Evolutionary conservation across 2,888 invertebrate genomes (phyloP), one percentile per base, ranked within the genome.

Genomic region (Parthenolecanium corni): DNA sequence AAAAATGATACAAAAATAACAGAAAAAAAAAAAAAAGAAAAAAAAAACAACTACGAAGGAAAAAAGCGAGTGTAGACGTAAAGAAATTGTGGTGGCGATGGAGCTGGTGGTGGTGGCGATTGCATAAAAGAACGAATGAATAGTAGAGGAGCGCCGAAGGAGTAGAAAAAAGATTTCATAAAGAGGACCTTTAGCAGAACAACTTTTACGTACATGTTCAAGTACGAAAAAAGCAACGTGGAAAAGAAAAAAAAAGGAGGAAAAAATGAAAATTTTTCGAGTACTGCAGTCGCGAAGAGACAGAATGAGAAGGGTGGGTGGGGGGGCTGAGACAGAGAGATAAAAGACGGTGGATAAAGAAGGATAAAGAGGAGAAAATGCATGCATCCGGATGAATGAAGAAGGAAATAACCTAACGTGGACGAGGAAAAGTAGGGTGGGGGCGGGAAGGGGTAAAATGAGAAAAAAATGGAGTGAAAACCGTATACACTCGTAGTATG

Each of bases 141-240:
- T 9, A 14, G 18, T 14, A 42, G 44, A 18, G 18, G 14, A 14
- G 4, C 4, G 18, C 44, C 3, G 47, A 53, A 42, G 64, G 53
- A 62, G 51, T 51, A 31, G 46, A 46, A 65, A 65, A 66, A 67
- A 66, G 67, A 65, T 64, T n/a, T 44, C 24, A 44, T 12, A 46
- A 52, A 61, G 47, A 61, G 21, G 14, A 21, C 36, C 38, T 66
- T 62, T 62, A 66, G 66, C 66, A 66, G 67, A 66, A 65, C 67
- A 67, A 51, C 46, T 57, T 47, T 62, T 38, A 61, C 47, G 52
- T 47, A 56, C 62, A 56, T 62, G 54, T 57, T 62, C 64, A 62
- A 49, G 64, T 56, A 65, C 52, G 61, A 65, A 62, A n/a, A 61
- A 51, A 51, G 49, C 49, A 49, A 47, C 23, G 47, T 14, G 18